Base-by-base conservation (phyloP, 1,140 invertebrate genomes). In the Carposina sasakii region DNA sequence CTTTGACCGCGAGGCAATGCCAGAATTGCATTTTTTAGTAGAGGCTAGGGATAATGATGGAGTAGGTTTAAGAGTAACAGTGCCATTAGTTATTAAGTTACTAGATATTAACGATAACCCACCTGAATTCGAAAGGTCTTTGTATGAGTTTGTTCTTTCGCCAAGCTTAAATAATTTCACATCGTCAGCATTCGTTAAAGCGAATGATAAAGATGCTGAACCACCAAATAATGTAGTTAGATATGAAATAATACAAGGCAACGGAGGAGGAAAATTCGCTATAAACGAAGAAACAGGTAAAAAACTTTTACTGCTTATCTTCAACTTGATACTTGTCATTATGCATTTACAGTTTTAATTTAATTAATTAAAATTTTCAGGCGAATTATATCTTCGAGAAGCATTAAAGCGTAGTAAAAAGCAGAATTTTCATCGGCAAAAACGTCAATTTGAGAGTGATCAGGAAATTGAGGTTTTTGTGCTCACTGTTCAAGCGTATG, bases 51-150 rank as follows among this genome's bases (percentile, higher is more conserved):
- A 97, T 76, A 92, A 93, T 70, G 90, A 92, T 60, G 94, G 95
- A 15, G 87, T 89, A 57, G 95, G 95, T 20, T 89, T 94, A 59
- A 88, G 87, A 48, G 90, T 91, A 13, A 88, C 87, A 24, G 91
- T 93, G 43, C 88, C 89, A 48, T 87, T 96, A 34, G 88, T 91
- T 45, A 89, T 95, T 54, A 90, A 90, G 74, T 81, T 95, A 36
- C 74, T 93, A 49, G 95, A 96, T 79, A 90, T 96, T 13, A 97
- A 97, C 76, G 96, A 97, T 71, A 92, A 97, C 73, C 87, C 89
- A 34, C 96, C 96, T 13, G 84, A 90, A 42, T 98, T 97, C 64
- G 90, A 94, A 48, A 91, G 91, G 67, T 83, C 89, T 6, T 76
- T 91, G 1, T 97, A 96, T 70, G 92, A 96, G 69, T 95, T 95